Evolutionary conservation across 1,140 invertebrate genomes (phyloP).

Genomic region (Cataglyphis hispanica): DNA sequence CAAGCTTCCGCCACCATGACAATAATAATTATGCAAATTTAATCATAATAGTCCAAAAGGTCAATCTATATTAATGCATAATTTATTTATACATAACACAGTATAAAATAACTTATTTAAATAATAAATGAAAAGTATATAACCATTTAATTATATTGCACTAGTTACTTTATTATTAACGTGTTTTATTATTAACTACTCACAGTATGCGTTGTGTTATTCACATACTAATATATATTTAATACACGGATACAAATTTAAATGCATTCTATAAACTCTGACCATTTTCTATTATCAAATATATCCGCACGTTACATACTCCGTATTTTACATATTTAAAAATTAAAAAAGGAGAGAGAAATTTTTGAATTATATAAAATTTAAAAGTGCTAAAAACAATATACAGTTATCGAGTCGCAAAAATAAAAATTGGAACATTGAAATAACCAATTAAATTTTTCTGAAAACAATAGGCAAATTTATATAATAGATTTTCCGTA

Average conservation of each 20-base stretch:
- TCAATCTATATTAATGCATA: conserved; percentile 23
- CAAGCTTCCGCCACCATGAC: conserved; percentile 5
- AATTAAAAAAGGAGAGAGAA: neutral
- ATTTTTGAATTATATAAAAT: neutral
- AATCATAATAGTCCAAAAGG: conserved; percentile 19
- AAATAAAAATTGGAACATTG: neutral
- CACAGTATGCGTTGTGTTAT: neutral
- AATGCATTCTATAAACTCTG: conserved; percentile 1
- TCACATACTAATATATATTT: neutral
- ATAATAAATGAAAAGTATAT: conserved; percentile 41
- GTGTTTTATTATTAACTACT: conserved; percentile 10
- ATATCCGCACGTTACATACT: neutral
- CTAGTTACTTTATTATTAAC: conserved; percentile 20
- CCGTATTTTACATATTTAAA: neutral
- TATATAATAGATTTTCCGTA: no score
- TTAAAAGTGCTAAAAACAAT: neutral
- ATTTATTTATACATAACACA: conserved; percentile 23
- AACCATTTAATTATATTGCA: neutral
- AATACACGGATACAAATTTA: neutral
- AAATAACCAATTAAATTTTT: neutral
- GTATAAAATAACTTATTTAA: conserved; percentile 14
- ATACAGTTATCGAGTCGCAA: neutral
- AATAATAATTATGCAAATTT: conserved; percentile 14
- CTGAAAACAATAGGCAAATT: neutral
- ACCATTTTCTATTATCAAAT: neutral